A percentile compares a stretch with the other conserved stretches of the same genome.
Conservation (phyloP, 2,888 invertebrate species). For the Chrysolina oricalcia region DNA sequence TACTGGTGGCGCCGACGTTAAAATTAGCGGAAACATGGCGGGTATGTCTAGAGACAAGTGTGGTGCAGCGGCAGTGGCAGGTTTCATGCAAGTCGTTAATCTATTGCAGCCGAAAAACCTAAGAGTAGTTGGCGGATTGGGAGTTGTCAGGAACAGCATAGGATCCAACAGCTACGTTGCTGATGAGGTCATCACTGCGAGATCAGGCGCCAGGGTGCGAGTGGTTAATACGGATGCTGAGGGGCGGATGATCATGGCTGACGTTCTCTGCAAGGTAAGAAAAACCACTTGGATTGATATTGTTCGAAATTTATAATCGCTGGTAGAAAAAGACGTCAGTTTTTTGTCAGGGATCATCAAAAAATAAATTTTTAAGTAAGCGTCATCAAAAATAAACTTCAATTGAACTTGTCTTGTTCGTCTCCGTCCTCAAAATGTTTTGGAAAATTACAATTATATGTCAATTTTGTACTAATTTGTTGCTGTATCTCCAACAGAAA, state of each 20-base stretch:
- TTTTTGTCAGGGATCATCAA: no score
- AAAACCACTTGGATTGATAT: not conserved
- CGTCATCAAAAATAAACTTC: no score
- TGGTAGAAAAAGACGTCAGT: not conserved
- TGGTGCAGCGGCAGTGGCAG: slow-evolving; percentile 93
- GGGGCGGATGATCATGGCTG: slow-evolving; percentile 94
- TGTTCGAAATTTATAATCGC: no score
- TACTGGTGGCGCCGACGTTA: slow-evolving; percentile 90
- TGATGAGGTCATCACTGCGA: slow-evolving; percentile 90
- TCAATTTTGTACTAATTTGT: no score
- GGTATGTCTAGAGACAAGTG: slow-evolving; percentile 97
- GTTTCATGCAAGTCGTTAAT: slow-evolving; percentile 86
- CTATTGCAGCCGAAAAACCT: slow-evolving; percentile 81
- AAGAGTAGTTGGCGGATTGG: slow-evolving; percentile 87
- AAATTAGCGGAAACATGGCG: slow-evolving; percentile 86
- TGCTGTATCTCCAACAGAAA: no score
- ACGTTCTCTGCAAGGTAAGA: slow-evolving; percentile 85
- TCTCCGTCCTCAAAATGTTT: no score
- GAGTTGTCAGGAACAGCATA: slow-evolving; percentile 92
- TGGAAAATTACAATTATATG: no score
- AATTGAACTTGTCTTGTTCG: no score
- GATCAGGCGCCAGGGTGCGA: slow-evolving; percentile 88
- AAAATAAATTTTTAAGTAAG: no score
- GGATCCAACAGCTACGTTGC: slow-evolving; percentile 91
- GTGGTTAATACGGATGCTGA: slow-evolving; percentile 97